A percentile compares a stretch with the other conserved stretches of the same genome.
These are phyloP conservation scores for Brachyhypopomus gauderio DNA, from an alignment of 2,113 vertebrate species.

Conservation along the genomic window DNA sequence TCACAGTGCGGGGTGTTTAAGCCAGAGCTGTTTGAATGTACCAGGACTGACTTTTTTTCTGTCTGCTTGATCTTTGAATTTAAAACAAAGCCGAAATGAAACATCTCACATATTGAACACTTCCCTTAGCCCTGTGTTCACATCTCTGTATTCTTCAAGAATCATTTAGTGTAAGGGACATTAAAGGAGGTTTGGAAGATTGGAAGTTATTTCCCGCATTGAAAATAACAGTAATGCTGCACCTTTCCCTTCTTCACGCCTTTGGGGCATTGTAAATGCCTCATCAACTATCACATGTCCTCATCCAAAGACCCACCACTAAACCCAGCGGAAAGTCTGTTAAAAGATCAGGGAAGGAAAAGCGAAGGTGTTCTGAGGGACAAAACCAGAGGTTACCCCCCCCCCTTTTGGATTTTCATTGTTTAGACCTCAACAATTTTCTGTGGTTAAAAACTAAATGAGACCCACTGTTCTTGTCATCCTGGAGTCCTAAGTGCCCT, in stretches of 20 bases:
- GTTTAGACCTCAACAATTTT: not conserved
- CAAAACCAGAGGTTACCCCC: not conserved
- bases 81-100: too few species aligned
- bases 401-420: not conserved
- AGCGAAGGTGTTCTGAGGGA: not conserved
- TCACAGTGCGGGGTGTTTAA: not conserved
- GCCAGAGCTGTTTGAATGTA: not conserved
- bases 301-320: not conserved
- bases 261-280: slow-evolving; percentile 2
- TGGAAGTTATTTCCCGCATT: not conserved
- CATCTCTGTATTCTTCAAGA: not conserved
- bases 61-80: too few species aligned
- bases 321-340: not conserved
- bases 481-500: not conserved
- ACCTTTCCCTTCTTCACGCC: not conserved
- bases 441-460: not conserved
- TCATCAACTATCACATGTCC: slow-evolving; percentile 4
- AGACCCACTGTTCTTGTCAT: not conserved
- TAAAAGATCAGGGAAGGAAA: not conserved
- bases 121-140: too few species aligned
- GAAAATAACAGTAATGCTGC: not conserved
- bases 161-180: not conserved
- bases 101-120: too few species aligned
- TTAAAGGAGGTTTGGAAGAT: not conserved
- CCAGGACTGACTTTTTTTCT: not conserved